Percentiles rank a stretch among this genome's conserved stretches.
Evolutionary conservation across 2,797 vertebrate species (phyloP).

Genomic region (Uromys caudimaculatus): DNA sequence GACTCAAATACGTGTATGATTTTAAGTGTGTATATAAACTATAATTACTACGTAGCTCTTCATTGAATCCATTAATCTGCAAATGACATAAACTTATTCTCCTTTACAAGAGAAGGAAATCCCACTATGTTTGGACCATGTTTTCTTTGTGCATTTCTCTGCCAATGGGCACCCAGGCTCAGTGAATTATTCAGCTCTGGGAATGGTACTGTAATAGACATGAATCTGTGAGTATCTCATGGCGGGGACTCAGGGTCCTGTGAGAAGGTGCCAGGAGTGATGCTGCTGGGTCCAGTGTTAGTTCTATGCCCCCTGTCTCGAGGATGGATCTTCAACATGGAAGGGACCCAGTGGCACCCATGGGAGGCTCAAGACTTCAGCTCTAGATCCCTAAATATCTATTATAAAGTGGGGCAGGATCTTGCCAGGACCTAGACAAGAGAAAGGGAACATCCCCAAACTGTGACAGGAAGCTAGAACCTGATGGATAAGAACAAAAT

Average conservation of each 20-base stretch:
- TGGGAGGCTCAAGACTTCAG: background rate
- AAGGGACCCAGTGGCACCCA: background rate
- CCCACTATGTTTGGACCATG: background rate
- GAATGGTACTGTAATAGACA: background rate
- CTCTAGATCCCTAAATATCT: background rate
- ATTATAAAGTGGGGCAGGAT: background rate
- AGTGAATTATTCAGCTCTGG: background rate
- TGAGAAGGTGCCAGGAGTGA: background rate
- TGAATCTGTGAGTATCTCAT: background rate
- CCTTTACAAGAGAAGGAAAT: background rate
- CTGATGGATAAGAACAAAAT: background rate
- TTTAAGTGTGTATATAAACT: background rate
- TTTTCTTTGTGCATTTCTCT: background rate
- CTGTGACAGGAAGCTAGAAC: background rate
- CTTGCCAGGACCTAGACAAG: background rate
- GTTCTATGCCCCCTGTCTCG: background rate
- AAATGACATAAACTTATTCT: background rate
- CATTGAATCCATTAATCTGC: background rate
- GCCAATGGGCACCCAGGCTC: background rate
- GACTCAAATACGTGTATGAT: background rate
- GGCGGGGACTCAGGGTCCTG: background rate
- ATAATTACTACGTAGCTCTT: background rate
- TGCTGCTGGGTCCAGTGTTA: background rate
- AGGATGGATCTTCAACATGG: background rate
- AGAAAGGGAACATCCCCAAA: rapidly evolving